Conservation (phyloP, 2,797 vertebrate species). For the Dicrostonyx torquatus region DNA sequence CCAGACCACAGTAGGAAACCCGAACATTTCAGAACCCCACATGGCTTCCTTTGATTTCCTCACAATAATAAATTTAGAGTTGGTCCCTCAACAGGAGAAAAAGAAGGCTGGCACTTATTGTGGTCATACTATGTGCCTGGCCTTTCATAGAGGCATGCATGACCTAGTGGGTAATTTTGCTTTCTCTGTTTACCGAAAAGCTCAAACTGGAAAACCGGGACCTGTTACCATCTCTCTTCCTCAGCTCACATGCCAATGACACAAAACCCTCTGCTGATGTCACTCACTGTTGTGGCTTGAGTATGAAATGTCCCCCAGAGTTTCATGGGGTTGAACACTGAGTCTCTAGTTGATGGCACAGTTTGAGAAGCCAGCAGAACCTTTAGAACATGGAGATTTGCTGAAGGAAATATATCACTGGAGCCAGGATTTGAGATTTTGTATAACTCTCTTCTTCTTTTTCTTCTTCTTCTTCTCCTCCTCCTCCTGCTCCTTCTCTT, state of each 20-base stretch:
- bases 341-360: background rate
- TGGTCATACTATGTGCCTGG: background rate
- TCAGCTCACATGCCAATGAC: background rate
- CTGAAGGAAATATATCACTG: background rate
- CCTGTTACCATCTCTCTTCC: background rate
- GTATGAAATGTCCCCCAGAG: background rate
- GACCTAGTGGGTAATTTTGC: fast-evolving
- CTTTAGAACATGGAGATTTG: too few relatives aligned
- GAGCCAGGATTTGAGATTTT: too few relatives aligned
- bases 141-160: fast-evolving
- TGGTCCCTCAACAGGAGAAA: background rate
- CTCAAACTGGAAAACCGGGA: background rate
- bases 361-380: background rate
- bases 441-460: background rate
- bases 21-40: background rate
- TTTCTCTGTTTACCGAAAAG: background rate
- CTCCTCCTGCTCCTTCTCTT: fast-evolving
- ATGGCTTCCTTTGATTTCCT: background rate
- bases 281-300: background rate
- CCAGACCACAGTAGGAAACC: background rate
- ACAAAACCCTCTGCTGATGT: background rate
- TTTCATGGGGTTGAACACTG: background rate
- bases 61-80: background rate
- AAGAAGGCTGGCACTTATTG: fast-evolving
- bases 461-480: background rate